A percentile compares a stretch with the other conserved stretches of the same genome.
phyloP scores from a whole-genome alignment of 2,888 invertebrate genomes.

The Spilarctia lutea region DNA sequence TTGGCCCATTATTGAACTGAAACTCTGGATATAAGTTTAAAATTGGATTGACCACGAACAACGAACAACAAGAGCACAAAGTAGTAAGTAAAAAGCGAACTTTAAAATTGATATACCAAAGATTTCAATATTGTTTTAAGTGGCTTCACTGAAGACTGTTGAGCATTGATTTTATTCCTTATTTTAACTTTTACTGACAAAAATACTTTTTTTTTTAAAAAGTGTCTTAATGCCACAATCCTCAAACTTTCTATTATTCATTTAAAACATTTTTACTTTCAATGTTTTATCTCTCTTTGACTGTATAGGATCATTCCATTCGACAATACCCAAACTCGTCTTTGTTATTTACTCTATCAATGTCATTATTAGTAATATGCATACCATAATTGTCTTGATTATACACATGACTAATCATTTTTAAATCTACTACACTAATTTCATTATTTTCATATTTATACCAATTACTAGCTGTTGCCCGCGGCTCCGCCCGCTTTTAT shows the following conservation, averaged over 20 bases:
- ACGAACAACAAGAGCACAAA: slow-evolving; percentile 13
- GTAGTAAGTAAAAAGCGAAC: not conserved
- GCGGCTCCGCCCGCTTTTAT: too few species aligned
- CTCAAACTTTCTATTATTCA: not conserved
- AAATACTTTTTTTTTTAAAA: too few species aligned
- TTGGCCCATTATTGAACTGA: slow-evolving; percentile 24
- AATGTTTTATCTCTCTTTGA: not conserved
- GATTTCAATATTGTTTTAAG: not conserved
- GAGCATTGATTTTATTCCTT: not conserved
- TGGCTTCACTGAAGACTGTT: not conserved
- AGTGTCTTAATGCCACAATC: not conserved
- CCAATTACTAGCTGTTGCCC: too few species aligned
- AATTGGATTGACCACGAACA: slow-evolving; percentile 24
- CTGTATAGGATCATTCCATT: not conserved
- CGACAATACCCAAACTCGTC: not conserved
- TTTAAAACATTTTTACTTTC: not conserved
- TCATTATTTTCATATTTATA: too few species aligned
- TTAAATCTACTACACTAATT: too few species aligned
- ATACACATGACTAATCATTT: not conserved
- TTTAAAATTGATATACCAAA: not conserved
- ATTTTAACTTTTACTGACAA: too few species aligned
- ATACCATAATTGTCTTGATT: not conserved
- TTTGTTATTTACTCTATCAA: not conserved
- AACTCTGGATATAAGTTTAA: slow-evolving; percentile 12
- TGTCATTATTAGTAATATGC: not conserved